Evolutionary conservation across 2,888 invertebrate species (phyloP), one percentile per base, ranked within the genome.

Genomic region (Drosophila merina): DNA sequence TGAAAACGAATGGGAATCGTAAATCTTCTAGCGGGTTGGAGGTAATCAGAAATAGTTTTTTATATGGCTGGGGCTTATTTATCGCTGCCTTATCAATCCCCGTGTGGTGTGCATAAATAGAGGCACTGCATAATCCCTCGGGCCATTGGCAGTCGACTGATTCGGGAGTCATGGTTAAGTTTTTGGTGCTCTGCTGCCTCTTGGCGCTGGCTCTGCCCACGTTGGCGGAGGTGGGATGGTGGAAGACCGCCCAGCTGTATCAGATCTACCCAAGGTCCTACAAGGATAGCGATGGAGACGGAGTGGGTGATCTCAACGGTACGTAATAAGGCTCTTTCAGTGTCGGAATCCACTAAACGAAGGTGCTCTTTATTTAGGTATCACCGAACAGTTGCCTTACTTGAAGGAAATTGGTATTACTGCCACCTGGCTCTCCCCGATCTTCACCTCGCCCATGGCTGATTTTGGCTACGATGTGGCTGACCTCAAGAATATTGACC

Each of bases 181-280:
- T 64, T 12, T 42, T 77, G 26, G 51, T 49, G 50, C 44, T 75
- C 20, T 73, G 74, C 50, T 75, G 74, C 57, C 57, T 86, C 30
- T 8, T 83, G 49, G 79, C 78, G 3, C 42, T 86, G 8, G 63
- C 48, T 3, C 56, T 76, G 58, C 77, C 79, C 47, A 49, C 73
- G 0, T 14, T 75, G 38, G 77, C 77, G 28, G 76, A 72, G 44
- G 55, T 48, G 44, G 81, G 81, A 51, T 98, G 98, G 98, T 97
- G 96, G 95, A 93, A 96, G 87, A 94, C 94, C 51, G 94, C 95
- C 30, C 93, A 95, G 1, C 93, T 97, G 66, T 98, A 98, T 92
- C 97, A 98, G 92, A 95, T 97, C 72, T 96, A 97, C 90, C 96
- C 97, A 0, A 93, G 96, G 72, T 96, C 97, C 0, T 98, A 96